Percentiles rank a stretch among this genome's conserved stretches.
phyloP scores from a whole-genome alignment of 2,888 invertebrate genomes.

The Stenodema calcarata region DNA sequence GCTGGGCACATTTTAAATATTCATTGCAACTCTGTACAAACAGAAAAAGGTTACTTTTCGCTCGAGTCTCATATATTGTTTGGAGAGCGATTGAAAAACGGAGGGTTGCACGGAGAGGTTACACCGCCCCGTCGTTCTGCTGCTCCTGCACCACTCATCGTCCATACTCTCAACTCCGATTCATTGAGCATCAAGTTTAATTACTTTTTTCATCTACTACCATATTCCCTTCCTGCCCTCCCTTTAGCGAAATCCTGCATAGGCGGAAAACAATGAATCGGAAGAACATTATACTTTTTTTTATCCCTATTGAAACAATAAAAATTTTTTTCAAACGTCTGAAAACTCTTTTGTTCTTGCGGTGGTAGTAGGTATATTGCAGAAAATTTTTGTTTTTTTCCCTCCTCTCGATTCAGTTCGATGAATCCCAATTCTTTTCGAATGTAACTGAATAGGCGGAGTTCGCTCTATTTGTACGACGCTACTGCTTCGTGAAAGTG shows the following conservation, averaged over 20 bases:
- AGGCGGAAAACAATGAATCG: constrained; percentile 6
- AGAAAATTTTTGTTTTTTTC: neutral
- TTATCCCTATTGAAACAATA: neutral
- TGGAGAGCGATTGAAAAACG: constrained; percentile 37
- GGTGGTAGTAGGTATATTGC: neutral
- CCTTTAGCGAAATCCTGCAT: neutral
- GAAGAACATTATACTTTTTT: constrained; percentile 3
- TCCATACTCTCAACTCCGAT: constrained; percentile 37
- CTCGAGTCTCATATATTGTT: constrained; percentile 23
- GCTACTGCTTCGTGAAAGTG: too few relatives aligned
- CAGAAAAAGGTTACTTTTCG: constrained; percentile 33
- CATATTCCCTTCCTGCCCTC: neutral
- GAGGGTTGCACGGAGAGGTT: neutral
- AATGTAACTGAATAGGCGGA: neutral
- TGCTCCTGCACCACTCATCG: neutral
- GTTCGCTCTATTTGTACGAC: neutral
- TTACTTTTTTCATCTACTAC: constrained; percentile 39
- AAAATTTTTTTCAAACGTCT: constrained; percentile 4
- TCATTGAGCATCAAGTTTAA: constrained; percentile 45
- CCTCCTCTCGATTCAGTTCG: neutral
- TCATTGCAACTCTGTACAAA: constrained; percentile 21
- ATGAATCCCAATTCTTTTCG: neutral
- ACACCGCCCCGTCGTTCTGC: neutral
- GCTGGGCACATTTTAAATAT: constrained; percentile 34
- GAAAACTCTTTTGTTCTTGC: neutral